Conservation (phyloP, 2,888 invertebrate genomes). For the Mythimna vitellina region DNA sequence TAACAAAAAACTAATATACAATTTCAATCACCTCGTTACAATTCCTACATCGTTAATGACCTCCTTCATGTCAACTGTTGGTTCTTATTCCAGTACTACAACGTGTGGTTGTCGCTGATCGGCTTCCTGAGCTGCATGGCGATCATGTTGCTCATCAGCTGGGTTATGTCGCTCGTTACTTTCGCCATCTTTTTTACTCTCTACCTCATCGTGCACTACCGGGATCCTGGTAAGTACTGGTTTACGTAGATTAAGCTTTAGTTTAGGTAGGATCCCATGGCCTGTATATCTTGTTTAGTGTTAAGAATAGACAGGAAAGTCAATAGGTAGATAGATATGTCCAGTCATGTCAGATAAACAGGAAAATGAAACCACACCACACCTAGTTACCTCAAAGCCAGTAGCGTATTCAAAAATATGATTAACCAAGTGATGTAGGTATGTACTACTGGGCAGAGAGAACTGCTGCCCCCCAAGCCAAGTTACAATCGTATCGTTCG, state of each 20-base stretch:
- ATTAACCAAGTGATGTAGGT: slow-evolving; percentile 27
- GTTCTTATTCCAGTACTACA: slow-evolving; percentile 94
- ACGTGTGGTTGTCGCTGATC: slow-evolving; percentile 96
- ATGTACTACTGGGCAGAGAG: slow-evolving; percentile 34
- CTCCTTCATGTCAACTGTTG: not conserved
- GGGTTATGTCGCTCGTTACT: slow-evolving; percentile 97
- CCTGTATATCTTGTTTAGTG: not conserved
- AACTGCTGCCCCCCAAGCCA: too few species aligned
- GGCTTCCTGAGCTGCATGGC: slow-evolving; percentile 96
- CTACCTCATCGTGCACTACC: slow-evolving; percentile 97
- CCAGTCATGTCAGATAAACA: too few species aligned
- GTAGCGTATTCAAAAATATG: not conserved
- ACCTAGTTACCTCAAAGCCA: not conserved
- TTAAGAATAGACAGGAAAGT: not conserved
- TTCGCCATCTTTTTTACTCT: slow-evolving; percentile 96
- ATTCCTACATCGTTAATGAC: not conserved
- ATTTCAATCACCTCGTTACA: not conserved
- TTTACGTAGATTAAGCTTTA: not conserved
- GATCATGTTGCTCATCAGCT: slow-evolving; percentile 98
- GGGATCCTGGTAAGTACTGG: slow-evolving; percentile 94
- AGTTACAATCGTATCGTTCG: too few species aligned
- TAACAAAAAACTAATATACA: not conserved
- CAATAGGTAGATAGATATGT: not conserved
- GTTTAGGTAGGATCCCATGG: not conserved
- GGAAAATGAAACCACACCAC: not conserved